Percentiles rank a stretch among this genome's conserved stretches.
These are phyloP conservation scores for Ferrisia virgata DNA, from an alignment of 2,888 invertebrate species.

Conservation along the genomic window DNA sequence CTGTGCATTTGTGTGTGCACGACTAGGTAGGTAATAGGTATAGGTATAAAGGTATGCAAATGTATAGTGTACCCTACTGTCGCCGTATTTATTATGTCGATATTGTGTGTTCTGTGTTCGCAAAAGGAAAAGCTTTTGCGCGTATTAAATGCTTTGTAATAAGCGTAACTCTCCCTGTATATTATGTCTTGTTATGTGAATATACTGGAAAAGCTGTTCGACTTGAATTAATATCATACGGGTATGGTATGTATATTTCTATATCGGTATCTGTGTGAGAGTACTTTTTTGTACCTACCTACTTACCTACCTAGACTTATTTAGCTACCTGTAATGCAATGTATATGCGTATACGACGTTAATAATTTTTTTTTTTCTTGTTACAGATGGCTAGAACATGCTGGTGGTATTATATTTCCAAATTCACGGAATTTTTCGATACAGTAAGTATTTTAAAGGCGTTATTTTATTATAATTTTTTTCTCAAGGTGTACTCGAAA, in stretches of 20 bases:
- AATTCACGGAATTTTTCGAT: constrained; percentile 82
- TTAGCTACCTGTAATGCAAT: no score
- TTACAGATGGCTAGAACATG: constrained; percentile 76
- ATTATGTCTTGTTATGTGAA: neutral
- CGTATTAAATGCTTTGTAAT: neutral
- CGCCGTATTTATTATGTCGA: neutral
- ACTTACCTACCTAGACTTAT: no score
- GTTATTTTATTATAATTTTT: no score
- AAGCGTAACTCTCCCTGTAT: neutral
- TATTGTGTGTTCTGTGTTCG: neutral
- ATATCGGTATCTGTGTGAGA: no score
- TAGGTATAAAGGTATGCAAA: no score
- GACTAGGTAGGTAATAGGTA: no score
- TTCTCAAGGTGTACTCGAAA: no score
- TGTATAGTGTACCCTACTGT: neutral
- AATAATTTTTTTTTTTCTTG: neutral
- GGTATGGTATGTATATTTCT: no score
- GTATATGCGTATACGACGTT: no score
- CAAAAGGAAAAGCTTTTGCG: neutral
- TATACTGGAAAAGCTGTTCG: neutral
- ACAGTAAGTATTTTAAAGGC: constrained; percentile 59
- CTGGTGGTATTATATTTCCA: constrained; percentile 88
- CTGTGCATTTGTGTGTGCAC: no score
- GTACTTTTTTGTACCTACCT: no score
- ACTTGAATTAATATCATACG: neutral